Percentiles rank a stretch among this genome's conserved stretches.
phyloP scores from a whole-genome alignment of 2,113 vertebrate species.

The Microcebus tavaratra region DNA sequence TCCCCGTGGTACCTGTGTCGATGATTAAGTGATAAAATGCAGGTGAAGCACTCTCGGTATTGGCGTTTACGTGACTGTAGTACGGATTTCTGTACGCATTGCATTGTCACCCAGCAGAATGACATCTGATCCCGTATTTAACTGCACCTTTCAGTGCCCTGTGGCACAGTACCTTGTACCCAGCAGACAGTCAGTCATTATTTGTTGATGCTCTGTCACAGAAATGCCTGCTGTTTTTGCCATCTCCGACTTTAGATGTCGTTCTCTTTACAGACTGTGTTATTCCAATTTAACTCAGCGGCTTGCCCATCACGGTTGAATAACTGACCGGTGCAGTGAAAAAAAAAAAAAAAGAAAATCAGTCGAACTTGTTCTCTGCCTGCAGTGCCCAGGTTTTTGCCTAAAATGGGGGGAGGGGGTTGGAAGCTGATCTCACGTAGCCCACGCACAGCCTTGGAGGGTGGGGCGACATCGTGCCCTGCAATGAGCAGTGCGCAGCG shows the following conservation, averaged over 20 bases:
- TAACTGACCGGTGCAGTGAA: neutral
- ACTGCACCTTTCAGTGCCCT: neutral
- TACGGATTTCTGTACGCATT: neutral
- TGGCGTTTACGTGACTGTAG: neutral
- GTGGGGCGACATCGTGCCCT: neutral
- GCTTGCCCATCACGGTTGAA: neutral
- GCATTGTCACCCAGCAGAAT: neutral
- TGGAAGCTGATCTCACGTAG: neutral
- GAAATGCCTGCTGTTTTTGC: conserved; percentile 56
- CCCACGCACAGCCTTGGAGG: neutral
- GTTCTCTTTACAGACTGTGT: neutral
- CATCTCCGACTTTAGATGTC: conserved; percentile 28
- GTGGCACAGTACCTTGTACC: neutral
- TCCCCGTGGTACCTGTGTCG: too few species aligned
- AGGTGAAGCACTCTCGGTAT: neutral
- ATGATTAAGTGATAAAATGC: neutral
- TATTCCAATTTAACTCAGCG: neutral
- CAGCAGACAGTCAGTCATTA: conserved; percentile 55
- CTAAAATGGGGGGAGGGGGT: neutral
- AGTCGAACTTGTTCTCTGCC: neutral
- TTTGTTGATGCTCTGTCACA: conserved; percentile 40
- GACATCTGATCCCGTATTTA: neutral
- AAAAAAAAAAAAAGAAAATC: neutral
- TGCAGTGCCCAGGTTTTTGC: neutral
- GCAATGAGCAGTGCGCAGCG: neutral